Percentiles rank a stretch among this genome's conserved stretches.
phyloP scores from a whole-genome alignment of 2,797 vertebrate species.

The Psittacula echo region DNA sequence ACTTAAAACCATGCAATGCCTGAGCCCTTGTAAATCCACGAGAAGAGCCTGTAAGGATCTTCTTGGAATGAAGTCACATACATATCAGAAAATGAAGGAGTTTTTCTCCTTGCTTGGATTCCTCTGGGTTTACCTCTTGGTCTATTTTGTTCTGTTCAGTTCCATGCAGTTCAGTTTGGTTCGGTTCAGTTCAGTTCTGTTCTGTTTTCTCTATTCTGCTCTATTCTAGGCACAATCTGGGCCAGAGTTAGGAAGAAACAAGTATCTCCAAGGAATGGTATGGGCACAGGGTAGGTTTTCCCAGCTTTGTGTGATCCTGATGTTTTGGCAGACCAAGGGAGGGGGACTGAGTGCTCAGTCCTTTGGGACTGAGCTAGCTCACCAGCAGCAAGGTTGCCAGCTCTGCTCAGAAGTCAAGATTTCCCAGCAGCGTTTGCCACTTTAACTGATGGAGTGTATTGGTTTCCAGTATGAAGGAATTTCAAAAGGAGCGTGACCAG shows the following conservation, averaged over 20 bases:
- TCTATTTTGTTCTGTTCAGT: neutral
- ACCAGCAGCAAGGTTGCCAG: neutral
- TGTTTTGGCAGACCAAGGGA: neutral
- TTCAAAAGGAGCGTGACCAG: neutral
- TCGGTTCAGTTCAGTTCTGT: neutral
- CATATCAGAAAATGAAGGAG: neutral
- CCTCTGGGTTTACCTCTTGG: neutral
- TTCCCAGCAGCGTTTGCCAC: neutral
- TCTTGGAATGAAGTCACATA: neutral
- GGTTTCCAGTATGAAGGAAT: neutral
- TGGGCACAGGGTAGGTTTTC: neutral
- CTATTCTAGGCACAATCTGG: neutral
- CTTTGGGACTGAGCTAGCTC: neutral
- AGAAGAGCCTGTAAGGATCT: neutral
- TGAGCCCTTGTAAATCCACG: neutral
- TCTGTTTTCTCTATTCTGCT: neutral
- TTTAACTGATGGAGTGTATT: neutral
- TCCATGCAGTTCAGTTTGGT: neutral
- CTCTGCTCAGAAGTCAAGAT: neutral
- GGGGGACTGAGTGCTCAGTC: neutral
- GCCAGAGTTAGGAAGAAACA: neutral
- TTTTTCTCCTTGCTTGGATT: neutral
- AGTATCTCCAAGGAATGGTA: neutral
- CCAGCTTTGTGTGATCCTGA: neutral
- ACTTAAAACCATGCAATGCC: neutral